Evolutionary conservation across 92 coral and sea anemone genomes (phyloP), one percentile per base, ranked within the genome.

Genomic region (Virgularia gustaviana): DNA sequence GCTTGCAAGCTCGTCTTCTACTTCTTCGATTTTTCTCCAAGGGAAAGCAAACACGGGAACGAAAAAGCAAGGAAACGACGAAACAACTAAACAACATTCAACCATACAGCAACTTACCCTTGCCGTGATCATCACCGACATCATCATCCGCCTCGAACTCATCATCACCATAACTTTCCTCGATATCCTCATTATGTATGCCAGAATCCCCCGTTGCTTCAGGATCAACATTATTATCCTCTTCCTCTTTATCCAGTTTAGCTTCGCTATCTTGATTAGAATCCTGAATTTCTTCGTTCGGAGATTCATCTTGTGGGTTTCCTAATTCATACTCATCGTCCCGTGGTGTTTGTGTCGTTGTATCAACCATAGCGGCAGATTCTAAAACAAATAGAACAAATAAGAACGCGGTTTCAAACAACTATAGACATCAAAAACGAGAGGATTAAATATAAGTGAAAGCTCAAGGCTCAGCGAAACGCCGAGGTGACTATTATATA

Each of bases 261-360:
- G 77, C 71, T 51, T 78, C 45, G 51, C 75, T 76, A 36, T 83
- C 53, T 33, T 70, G 63, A 13, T 64, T 47, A 45, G 15, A 81
- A 74, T 0, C 77, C 71, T 13, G 39, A n/a, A 71, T 77, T 35
- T 85, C 90, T 25, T 87, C 91, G 53, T 44, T 52, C 42, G 49
- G 32, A 6, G 22, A 88, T 41, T 87, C 72, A 6, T 30, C 39
- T 16, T 42, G 54, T 49, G 33, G 76, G 23, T 88, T 79, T 22
- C 64, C 85, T 54, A 76, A 43, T 33, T 60, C 68, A n/a, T 68
- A 65, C 4, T 84, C 73, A 0, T 87, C 89, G 13, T 78, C 85
- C 41, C 91, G 88, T n/a, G 96, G 85, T 27, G 97, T 88, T 75
- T 90, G 95, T 13, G 95, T 90, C 23, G 88, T 76, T 49, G 34